Evolutionary conservation across 2,797 vertebrate species (phyloP).

Genomic region (Chelon auratus): DNA sequence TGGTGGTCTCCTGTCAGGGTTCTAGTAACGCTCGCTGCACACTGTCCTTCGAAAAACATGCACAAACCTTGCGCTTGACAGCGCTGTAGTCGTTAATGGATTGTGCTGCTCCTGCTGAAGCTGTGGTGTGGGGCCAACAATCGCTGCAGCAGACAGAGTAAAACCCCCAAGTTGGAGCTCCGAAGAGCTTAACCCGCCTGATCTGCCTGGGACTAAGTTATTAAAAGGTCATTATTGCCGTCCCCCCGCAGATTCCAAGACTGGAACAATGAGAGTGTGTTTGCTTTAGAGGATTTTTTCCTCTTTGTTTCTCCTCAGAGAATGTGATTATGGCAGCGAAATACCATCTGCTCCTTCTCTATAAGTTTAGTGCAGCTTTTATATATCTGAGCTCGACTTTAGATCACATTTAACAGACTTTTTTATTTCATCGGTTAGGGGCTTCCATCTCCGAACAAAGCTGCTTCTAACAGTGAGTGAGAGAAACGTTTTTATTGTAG

Average conservation of each 20-base stretch:
- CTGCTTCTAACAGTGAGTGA: constrained; percentile 6
- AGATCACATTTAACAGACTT: constrained; percentile 8
- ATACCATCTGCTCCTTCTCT: constrained; percentile 13
- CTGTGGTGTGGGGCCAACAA: constrained; percentile 54
- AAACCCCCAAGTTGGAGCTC: constrained; percentile 70
- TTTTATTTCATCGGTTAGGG: constrained; percentile 10
- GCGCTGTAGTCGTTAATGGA: constrained; percentile 62
- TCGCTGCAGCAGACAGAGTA: constrained; percentile 68
- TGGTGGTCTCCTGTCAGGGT: constrained; percentile 68
- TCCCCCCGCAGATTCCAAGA: constrained; percentile 66
- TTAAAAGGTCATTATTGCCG: constrained; percentile 79
- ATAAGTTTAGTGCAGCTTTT: constrained; percentile 15
- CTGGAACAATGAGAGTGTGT: constrained; percentile 72
- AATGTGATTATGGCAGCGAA: constrained; percentile 63
- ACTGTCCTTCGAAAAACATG: constrained; percentile 48
- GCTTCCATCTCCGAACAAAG: neutral
- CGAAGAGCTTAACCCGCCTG: constrained; percentile 70
- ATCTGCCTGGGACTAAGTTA: constrained; percentile 71
- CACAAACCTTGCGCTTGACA: constrained; percentile 43
- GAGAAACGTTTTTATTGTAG: constrained; percentile 29
- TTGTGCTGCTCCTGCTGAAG: constrained; percentile 31
- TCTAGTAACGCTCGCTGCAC: constrained; percentile 45
- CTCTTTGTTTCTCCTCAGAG: constrained; percentile 48
- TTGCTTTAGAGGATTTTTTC: constrained; percentile 55
- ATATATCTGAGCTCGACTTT: constrained; percentile 12